phyloP scores from a whole-genome alignment of 2,888 invertebrate genomes.

The Allacma fusca region DNA sequence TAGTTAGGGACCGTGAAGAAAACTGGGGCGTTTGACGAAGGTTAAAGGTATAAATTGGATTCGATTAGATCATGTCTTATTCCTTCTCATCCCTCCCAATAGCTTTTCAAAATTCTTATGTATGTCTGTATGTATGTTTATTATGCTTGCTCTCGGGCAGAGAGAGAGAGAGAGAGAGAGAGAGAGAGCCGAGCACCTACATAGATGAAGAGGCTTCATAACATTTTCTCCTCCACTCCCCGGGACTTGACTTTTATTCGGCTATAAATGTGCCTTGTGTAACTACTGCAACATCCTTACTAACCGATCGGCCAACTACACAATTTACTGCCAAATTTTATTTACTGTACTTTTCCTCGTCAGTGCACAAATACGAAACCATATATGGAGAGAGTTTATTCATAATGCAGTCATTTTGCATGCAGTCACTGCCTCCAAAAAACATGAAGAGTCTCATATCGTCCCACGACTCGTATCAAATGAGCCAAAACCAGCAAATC shows the following conservation, averaged over 20 bases:
- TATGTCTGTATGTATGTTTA: too few relatives aligned
- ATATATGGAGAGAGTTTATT: too few relatives aligned
- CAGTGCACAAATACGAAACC: not conserved
- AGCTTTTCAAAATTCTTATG: not conserved
- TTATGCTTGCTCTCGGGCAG: too few relatives aligned
- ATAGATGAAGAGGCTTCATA: not conserved
- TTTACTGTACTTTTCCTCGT: not conserved
- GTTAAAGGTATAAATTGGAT: constrained; percentile 18
- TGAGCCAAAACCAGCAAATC: too few relatives aligned
- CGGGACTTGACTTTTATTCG: constrained; percentile 19
- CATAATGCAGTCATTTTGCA: too few relatives aligned
- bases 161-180: too few relatives aligned
- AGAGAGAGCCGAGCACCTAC: too few relatives aligned
- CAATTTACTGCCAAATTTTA: not conserved
- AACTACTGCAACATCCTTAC: not conserved
- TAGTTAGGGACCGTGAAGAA: too few relatives aligned
- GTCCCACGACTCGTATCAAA: too few relatives aligned
- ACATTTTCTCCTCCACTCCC: not conserved
- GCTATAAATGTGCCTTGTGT: constrained; percentile 18
- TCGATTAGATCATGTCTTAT: constrained; percentile 23
- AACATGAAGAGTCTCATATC: not conserved
- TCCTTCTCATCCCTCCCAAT: constrained; percentile 1
- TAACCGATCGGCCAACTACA: not conserved
- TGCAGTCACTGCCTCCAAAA: too few relatives aligned
- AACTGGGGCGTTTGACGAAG: not conserved